Evolutionary conservation across 2,113 vertebrate species (phyloP).

Genomic region (Chlorocebus sabaeus): DNA sequence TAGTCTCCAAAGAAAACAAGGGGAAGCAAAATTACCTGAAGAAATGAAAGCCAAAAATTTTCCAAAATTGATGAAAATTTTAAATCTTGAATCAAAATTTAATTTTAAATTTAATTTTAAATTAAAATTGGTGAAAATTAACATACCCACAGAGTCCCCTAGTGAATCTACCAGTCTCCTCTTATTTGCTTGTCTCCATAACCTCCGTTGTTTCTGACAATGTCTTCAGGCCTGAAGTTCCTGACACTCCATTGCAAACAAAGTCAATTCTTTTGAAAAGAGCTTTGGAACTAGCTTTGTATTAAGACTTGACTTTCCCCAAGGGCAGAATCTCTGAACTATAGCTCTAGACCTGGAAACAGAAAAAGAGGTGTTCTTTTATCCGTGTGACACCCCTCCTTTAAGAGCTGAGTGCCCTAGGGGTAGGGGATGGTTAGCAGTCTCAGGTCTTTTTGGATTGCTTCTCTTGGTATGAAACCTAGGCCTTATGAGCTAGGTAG

Average conservation of each 20-base stretch:
- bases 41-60: neutral
- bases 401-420: neutral
- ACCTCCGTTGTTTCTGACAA: neutral
- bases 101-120: no score
- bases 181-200: neutral
- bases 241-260: neutral
- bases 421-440: no score
- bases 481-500: neutral
- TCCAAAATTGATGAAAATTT: neutral
- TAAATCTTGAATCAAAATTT: neutral
- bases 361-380: neutral
- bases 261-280: neutral
- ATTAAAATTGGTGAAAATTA: neutral
- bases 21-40: neutral
- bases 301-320: neutral
- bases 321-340: neutral
- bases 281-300: neutral
- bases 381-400: neutral
- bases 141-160: neutral
- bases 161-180: neutral
- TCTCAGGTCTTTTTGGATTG: neutral
- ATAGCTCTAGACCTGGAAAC: neutral
- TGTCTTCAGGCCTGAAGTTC: neutral
- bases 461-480: neutral
- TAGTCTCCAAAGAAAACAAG: neutral